Evolutionary conservation across 2,113 vertebrate species (phyloP).

Genomic region (Hyla sarda): DNA sequence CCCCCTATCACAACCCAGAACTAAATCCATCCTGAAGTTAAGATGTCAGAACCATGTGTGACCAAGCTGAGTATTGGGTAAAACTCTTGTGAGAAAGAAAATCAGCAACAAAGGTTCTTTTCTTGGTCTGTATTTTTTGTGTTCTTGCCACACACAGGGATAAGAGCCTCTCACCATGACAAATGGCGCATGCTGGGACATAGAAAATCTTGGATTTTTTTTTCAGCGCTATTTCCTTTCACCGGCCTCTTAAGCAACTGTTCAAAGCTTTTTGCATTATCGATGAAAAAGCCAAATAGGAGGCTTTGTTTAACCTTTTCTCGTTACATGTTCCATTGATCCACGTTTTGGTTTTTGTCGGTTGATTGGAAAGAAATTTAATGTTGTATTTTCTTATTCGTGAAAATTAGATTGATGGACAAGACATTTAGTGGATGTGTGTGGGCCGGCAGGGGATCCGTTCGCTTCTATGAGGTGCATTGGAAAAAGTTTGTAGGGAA

Average conservation of each 20-base stretch:
- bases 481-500: background rate
- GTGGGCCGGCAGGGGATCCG: background rate
- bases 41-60: constrained; percentile 20
- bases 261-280: constrained; percentile 60
- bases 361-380: constrained; percentile 55
- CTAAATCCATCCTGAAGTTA: background rate
- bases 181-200: constrained; percentile 54
- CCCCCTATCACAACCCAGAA: constrained; percentile 14
- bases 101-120: constrained; percentile 52
- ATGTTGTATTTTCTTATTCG: constrained; percentile 37
- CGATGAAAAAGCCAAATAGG: constrained; percentile 56
- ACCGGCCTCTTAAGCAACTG: constrained; percentile 53
- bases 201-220: constrained; percentile 52
- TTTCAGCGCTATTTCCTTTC: constrained; percentile 50
- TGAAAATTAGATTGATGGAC: constrained; percentile 46
- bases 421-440: constrained; percentile 12
- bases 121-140: constrained; percentile 34
- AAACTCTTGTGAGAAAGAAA: constrained; percentile 32
- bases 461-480: background rate
- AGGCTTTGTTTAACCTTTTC: constrained; percentile 60
- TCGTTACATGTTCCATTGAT: constrained; percentile 52
- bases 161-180: constrained; percentile 58
- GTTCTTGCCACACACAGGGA: constrained; percentile 51
- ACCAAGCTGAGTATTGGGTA: background rate
- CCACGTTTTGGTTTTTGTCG: constrained; percentile 29